Percentiles rank a stretch among this genome's conserved stretches.
Conservation (phyloP, 2,113 vertebrate genomes). For the Dicrurus megarhynchus region DNA sequence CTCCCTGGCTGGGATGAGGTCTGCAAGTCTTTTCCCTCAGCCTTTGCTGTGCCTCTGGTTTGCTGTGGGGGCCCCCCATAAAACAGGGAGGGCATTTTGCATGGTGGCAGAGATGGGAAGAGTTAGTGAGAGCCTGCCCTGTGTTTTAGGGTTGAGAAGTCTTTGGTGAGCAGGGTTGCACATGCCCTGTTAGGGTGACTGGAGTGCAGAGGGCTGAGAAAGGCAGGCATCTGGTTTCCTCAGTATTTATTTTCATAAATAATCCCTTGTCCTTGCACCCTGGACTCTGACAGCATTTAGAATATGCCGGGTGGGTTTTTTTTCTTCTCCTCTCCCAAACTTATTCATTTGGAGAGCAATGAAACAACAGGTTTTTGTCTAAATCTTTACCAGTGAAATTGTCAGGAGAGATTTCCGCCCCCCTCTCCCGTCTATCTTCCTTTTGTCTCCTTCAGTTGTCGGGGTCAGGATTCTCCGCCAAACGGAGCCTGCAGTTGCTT, state of each 20-base stretch:
- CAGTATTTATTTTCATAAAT: conserved; percentile 45
- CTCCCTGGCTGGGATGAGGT: neutral
- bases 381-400: conserved; percentile 55
- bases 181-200: neutral
- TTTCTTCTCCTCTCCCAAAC: neutral
- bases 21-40: neutral
- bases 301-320: neutral
- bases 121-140: neutral
- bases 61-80: neutral
- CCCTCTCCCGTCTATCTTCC: conserved; percentile 51
- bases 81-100: neutral
- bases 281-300: conserved; percentile 34
- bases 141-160: neutral
- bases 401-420: conserved; percentile 53
- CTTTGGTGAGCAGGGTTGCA: neutral
- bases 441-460: conserved; percentile 73
- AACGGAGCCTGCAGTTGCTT: conserved; percentile 69
- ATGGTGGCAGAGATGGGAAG: neutral
- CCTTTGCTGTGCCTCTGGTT: neutral
- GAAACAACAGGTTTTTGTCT: conserved; percentile 61
- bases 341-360: neutral
- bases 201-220: neutral
- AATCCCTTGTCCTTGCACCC: conserved; percentile 50
- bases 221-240: conserved; percentile 42
- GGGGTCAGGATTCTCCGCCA: conserved; percentile 74